These are phyloP conservation scores for Tiaroga cobitis DNA, from an alignment of 2,797 vertebrate genomes.

Conservation along the genomic window DNA sequence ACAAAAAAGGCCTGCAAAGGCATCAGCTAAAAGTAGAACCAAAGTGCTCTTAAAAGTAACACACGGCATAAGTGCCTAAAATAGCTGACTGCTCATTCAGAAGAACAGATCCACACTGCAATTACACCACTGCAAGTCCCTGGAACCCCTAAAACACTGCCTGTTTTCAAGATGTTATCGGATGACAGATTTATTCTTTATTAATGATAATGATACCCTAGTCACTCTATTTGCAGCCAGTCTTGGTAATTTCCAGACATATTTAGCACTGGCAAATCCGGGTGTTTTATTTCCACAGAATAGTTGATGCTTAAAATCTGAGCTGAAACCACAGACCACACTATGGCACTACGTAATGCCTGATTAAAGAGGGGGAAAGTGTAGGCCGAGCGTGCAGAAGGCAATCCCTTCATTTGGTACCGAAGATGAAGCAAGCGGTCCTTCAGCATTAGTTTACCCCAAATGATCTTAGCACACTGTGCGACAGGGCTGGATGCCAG, in stretches of 20 bases:
- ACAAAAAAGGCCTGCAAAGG: neutral
- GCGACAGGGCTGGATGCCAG: neutral
- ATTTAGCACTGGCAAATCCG: conserved; percentile 80
- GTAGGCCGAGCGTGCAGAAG: conserved; percentile 74
- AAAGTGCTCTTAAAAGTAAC: conserved; percentile 7
- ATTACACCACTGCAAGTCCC: conserved; percentile 43
- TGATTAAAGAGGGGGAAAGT: conserved; percentile 71
- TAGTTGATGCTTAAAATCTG: conserved; percentile 74
- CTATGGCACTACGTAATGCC: conserved; percentile 77
- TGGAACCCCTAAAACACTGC: conserved; percentile 67
- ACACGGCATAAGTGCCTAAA: conserved; percentile 15
- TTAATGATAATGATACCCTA: conserved; percentile 84
- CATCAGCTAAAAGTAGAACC: conserved; percentile 11
- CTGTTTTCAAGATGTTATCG: conserved; percentile 69
- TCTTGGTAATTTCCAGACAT: conserved; percentile 77
- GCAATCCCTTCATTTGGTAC: conserved; percentile 65
- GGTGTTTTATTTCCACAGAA: conserved; percentile 76
- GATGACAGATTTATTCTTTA: conserved; percentile 78
- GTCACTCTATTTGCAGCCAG: conserved; percentile 77
- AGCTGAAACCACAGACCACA: conserved; percentile 79
- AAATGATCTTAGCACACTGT: conserved; percentile 35
- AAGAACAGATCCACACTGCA: conserved; percentile 59
- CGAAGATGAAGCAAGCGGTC: conserved; percentile 32
- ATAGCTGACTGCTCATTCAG: conserved; percentile 50
- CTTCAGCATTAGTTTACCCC: conserved; percentile 28